Evolutionary conservation across 2,113 vertebrate species (phyloP).

Genomic region (Amblyopsis rosae): DNA sequence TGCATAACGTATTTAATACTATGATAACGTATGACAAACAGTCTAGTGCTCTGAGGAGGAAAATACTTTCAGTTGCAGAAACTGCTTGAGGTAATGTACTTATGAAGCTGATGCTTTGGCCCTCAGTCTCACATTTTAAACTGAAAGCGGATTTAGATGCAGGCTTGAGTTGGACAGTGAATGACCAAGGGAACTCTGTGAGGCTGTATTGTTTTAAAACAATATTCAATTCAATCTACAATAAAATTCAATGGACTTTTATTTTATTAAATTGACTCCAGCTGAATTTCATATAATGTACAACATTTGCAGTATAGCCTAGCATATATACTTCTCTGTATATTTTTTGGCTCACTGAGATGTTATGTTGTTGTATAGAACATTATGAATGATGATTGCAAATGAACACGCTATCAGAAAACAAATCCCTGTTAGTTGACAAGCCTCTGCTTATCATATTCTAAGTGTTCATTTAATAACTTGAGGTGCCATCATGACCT

Average conservation of each 20-base stretch:
- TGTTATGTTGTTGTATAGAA: neutral
- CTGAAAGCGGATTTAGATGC: conserved; percentile 19
- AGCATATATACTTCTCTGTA: no score
- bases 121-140: conserved; percentile 9
- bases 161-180: conserved; percentile 6
- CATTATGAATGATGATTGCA: neutral
- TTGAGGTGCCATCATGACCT: no score
- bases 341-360: neutral
- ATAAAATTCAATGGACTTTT: no score
- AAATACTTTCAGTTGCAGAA: conserved; percentile 36
- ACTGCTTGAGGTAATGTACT: conserved; percentile 39
- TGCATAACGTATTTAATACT: conserved; percentile 20
- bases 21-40: conserved; percentile 30
- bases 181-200: neutral
- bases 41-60: conserved; percentile 24
- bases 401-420: no score
- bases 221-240: conserved; percentile 6
- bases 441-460: no score
- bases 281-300: no score
- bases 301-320: no score
- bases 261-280: no score
- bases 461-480: no score
- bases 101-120: conserved; percentile 14
- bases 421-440: no score
- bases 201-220: conserved; percentile 10